These are phyloP conservation scores for Serripes groenlandicus DNA, from an alignment of 2,888 invertebrate genomes.

Conservation along the genomic window DNA sequence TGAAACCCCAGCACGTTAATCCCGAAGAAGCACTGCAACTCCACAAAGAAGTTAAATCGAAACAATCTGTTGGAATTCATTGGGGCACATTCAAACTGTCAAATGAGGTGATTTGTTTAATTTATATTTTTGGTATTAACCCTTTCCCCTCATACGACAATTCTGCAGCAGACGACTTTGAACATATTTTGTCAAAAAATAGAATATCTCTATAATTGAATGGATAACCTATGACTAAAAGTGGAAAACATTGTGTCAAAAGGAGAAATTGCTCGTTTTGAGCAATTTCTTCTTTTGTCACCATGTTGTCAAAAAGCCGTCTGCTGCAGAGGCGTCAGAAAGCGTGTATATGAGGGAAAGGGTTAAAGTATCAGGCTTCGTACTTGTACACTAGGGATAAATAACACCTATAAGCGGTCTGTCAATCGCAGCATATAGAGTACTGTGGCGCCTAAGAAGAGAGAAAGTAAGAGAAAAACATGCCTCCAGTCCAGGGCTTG, in stretches of 20 bases:
- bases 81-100: constrained; percentile 88
- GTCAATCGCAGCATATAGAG: too few species aligned
- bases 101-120: constrained; percentile 75
- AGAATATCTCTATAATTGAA: too few species aligned
- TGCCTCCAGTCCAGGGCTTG: too few species aligned
- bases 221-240: neutral
- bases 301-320: neutral
- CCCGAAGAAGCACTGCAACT: constrained; percentile 87
- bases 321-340: neutral
- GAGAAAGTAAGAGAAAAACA: too few species aligned
- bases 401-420: too few species aligned
- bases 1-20: constrained; percentile 87
- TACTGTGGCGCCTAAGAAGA: too few species aligned
- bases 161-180: too few species aligned
- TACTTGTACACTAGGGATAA: too few species aligned
- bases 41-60: constrained; percentile 86
- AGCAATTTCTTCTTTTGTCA: neutral
- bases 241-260: neutral
- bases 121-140: too few species aligned
- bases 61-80: constrained; percentile 87
- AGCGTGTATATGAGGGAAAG: neutral
- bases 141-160: too few species aligned
- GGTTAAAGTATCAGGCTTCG: too few species aligned
- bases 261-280: neutral
- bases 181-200: too few species aligned